Conservation (phyloP, 1,140 invertebrate genomes). For the Drosophila pachea region DNA sequence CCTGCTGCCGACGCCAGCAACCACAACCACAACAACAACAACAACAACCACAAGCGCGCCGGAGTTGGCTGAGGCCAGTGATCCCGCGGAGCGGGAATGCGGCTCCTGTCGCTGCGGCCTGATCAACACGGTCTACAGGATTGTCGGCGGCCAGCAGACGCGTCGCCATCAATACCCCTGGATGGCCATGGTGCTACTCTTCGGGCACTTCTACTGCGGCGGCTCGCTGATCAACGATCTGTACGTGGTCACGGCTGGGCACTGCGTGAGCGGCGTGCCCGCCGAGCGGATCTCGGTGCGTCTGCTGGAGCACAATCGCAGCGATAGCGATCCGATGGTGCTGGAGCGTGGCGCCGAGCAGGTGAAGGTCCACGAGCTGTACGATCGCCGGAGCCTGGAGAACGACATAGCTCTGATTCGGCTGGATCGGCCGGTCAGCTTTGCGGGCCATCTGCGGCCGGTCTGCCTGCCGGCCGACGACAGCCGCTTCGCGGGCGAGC, state of each 20-base stretch:
- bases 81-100: conserved; percentile 47
- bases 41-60: conserved; percentile 8
- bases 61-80: background rate
- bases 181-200: conserved; percentile 85
- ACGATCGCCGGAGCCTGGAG: conserved; percentile 85
- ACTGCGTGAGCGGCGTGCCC: conserved; percentile 80
- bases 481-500: conserved; percentile 81
- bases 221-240: conserved; percentile 83
- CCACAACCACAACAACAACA: conserved; percentile 6
- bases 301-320: conserved; percentile 84
- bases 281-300: conserved; percentile 82
- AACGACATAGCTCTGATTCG: conserved; percentile 90
- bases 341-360: conserved; percentile 37
- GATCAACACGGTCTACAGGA: conserved; percentile 83
- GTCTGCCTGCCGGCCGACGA: conserved; percentile 85
- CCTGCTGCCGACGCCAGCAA: conserved; percentile 19
- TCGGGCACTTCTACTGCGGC: conserved; percentile 86
- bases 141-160: conserved; percentile 86
- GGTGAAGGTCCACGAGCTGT: conserved; percentile 83
- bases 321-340: conserved; percentile 38
- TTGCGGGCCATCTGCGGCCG: conserved; percentile 83
- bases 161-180: conserved; percentile 87
- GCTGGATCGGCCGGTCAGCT: conserved; percentile 82
- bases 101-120: conserved; percentile 84
- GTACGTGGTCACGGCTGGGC: conserved; percentile 67